A percentile compares a stretch with the other conserved stretches of the same genome.
These are phyloP conservation scores for Narcine bancroftii DNA, from an alignment of 2,113 vertebrate species.

Conservation along the genomic window DNA sequence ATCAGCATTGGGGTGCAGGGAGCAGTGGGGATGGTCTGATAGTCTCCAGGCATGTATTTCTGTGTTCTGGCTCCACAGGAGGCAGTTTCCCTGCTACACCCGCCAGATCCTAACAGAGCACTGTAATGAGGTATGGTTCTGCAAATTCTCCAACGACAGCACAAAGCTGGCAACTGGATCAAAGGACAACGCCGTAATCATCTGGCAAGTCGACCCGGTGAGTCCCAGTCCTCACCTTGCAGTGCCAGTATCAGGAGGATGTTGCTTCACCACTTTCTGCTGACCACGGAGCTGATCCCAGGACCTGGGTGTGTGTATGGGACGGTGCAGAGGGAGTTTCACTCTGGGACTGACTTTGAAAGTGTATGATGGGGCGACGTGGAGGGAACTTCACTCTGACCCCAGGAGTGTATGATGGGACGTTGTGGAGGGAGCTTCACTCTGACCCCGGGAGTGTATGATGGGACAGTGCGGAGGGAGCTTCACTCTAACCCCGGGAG, in stretches of 20 bases:
- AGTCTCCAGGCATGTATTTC: neutral
- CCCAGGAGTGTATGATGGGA: too few relatives aligned
- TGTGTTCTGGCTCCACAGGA: neutral
- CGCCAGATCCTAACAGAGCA: constrained; percentile 38
- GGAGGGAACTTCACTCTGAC: too few relatives aligned
- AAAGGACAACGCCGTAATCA: constrained; percentile 38
- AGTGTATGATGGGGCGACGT: too few relatives aligned
- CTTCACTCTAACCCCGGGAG: too few relatives aligned
- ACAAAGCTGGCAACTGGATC: constrained; percentile 37
- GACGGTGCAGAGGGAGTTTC: neutral
- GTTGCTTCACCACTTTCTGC: too few relatives aligned
- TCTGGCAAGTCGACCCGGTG: constrained; percentile 38
- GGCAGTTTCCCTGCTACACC: constrained; percentile 38
- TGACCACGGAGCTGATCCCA: neutral
- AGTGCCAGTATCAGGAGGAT: neutral
- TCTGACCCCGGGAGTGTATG: too few relatives aligned
- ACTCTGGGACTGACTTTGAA: too few relatives aligned
- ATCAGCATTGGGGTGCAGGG: neutral
- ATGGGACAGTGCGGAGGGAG: too few relatives aligned
- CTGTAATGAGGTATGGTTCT: constrained; percentile 40
- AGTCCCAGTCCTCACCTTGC: neutral
- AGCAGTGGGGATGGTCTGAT: neutral
- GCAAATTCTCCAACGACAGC: constrained; percentile 39
- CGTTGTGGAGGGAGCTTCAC: too few relatives aligned
- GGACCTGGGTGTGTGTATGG: constrained; percentile 3